These are phyloP conservation scores for Lepetodrilus schrolli DNA, from an alignment of 2,888 invertebrate genomes.

Conservation along the genomic window DNA sequence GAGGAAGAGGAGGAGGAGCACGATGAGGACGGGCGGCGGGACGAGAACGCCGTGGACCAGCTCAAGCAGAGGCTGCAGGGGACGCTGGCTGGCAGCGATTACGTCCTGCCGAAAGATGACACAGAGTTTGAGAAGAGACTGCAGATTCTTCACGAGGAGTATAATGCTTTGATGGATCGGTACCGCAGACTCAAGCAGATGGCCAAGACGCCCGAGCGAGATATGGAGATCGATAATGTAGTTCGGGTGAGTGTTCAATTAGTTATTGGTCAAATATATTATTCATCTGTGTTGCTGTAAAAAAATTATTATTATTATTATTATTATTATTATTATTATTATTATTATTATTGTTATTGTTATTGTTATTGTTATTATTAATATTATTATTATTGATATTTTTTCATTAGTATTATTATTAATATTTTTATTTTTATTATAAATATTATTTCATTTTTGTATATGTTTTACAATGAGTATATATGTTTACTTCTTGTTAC, in stretches of 20 bases:
- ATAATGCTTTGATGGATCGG: conserved; percentile 68
- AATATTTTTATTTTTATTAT: too few species aligned
- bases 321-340: too few species aligned
- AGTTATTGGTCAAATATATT: too few species aligned
- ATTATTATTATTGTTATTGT: too few species aligned
- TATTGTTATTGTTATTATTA: neutral
- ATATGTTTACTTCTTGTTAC: too few species aligned
- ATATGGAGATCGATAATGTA: conserved; percentile 66
- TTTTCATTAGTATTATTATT: too few species aligned
- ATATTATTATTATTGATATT: too few species aligned
- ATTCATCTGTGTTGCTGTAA: too few species aligned
- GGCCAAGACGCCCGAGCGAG: conserved; percentile 63
- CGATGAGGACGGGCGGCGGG: conserved; percentile 40
- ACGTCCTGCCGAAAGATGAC: conserved; percentile 48
- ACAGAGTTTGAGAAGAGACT: conserved; percentile 53
- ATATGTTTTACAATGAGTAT: too few species aligned
- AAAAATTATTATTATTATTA: too few species aligned
- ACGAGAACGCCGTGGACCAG: conserved; percentile 50
- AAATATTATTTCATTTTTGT: too few species aligned
- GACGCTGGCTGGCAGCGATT: conserved; percentile 51
- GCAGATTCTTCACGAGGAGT: conserved; percentile 64
- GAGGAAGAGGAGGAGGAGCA: conserved; percentile 38
- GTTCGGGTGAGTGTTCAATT: conserved; percentile 66
- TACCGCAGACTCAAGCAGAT: conserved; percentile 68
- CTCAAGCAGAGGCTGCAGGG: conserved; percentile 49